phyloP scores from a whole-genome alignment of 1,140 invertebrate species.

The Drosophila athabasca region DNA sequence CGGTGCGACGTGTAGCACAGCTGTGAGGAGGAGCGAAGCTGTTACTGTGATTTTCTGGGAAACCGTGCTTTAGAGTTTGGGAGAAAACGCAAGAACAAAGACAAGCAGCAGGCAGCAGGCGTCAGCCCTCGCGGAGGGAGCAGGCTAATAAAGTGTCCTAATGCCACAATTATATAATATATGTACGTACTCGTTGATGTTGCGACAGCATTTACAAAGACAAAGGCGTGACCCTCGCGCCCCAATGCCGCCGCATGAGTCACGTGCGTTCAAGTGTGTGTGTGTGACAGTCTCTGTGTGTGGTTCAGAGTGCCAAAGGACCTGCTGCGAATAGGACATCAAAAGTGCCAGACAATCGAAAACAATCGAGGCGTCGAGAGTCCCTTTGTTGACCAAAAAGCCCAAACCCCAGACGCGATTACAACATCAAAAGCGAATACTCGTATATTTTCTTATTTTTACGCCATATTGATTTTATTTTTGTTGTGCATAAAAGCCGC shows the following conservation, averaged over 20 bases:
- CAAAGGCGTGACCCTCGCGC: slow-evolving; percentile 24
- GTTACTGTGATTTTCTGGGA: slow-evolving; percentile 1
- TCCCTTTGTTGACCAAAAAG: slow-evolving; percentile 20
- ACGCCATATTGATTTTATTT: slow-evolving; percentile 72
- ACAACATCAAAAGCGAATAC: slow-evolving; percentile 63
- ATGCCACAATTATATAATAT: slow-evolving; percentile 55
- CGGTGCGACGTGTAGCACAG: slow-evolving; percentile 25
- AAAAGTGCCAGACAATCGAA: slow-evolving; percentile 7
- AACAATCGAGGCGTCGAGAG: slow-evolving; percentile 1
- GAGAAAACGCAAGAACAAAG: background rate
- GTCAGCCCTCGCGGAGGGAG: no score
- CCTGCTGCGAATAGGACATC: background rate
- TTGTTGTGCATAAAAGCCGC: slow-evolving; percentile 63
- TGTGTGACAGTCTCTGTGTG: slow-evolving; percentile 6
- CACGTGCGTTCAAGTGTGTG: slow-evolving; percentile 23
- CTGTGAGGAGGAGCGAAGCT: slow-evolving; percentile 27
- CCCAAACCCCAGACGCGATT: slow-evolving; percentile 37
- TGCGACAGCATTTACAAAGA: background rate
- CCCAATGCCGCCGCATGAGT: slow-evolving; percentile 20
- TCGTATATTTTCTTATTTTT: slow-evolving; percentile 55
- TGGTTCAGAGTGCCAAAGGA: slow-evolving; percentile 14
- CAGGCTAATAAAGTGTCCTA: slow-evolving; percentile 9
- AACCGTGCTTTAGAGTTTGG: background rate
- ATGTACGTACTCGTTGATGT: background rate
- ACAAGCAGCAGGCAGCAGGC: background rate